Evolutionary conservation across 23 tunicate species (phyloP).

Genomic region (Botrylloides violaceus): DNA sequence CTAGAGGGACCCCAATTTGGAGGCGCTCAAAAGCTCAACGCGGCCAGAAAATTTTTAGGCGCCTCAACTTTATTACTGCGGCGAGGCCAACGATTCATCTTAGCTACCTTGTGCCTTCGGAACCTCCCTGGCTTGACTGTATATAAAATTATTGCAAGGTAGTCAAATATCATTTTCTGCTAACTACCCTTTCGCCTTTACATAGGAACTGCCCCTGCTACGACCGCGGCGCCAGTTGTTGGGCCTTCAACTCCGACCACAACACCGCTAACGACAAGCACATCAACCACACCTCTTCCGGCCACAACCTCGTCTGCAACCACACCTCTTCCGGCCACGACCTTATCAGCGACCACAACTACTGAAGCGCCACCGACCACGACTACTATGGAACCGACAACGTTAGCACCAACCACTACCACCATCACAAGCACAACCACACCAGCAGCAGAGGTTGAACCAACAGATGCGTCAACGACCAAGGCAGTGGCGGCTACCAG

Average conservation of each 20-base stretch:
- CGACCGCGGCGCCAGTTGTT: background rate
- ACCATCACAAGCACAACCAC: background rate
- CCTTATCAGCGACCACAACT: background rate
- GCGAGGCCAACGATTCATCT: no score
- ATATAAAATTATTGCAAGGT: no score
- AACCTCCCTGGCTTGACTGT: no score
- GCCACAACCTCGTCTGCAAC: background rate
- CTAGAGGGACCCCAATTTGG: no score
- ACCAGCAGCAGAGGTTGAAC: background rate
- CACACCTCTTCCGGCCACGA: background rate
- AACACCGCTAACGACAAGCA: background rate
- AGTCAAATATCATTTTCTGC: no score
- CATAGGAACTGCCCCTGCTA: background rate
- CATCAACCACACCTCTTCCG: no score
- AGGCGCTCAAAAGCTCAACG: no score
- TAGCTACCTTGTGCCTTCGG: no score
- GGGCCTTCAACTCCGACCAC: background rate
- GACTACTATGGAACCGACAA: conserved; percentile 1
- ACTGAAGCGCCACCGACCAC: background rate
- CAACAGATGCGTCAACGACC: conserved; percentile 8
- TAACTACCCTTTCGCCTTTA: no score
- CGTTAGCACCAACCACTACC: background rate
- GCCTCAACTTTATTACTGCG: no score
- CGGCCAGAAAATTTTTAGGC: no score
- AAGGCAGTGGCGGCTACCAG: background rate